phyloP scores from a whole-genome alignment of 2,888 invertebrate species.

The Malthinus seriepunctatus region DNA sequence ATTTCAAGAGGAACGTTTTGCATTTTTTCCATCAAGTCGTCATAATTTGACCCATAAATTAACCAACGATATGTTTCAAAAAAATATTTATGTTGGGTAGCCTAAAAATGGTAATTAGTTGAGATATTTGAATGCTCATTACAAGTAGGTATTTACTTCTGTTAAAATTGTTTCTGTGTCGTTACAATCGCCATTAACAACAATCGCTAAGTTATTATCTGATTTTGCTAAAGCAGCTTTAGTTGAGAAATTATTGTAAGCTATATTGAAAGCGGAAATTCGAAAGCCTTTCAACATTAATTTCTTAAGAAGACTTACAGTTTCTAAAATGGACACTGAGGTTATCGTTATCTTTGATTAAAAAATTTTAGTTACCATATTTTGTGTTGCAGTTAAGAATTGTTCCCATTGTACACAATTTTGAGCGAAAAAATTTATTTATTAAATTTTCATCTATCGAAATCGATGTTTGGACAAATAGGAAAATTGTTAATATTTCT shows the following conservation, averaged over 20 bases:
- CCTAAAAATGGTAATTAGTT: conserved; percentile 24
- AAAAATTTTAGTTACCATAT: conserved; percentile 1
- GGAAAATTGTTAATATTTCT: too few species aligned
- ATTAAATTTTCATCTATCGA: neutral
- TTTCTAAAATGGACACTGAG: conserved; percentile 6
- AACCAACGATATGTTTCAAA: conserved; percentile 53
- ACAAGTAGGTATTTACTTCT: conserved; percentile 23
- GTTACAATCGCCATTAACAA: conserved; percentile 31
- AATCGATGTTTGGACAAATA: neutral
- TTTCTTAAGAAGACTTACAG: neutral
- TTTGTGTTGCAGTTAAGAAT: conserved; percentile 10
- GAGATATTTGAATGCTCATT: too few species aligned
- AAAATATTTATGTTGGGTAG: conserved; percentile 33
- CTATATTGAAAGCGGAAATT: conserved; percentile 6
- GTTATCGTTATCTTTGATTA: neutral
- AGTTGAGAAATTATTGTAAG: neutral
- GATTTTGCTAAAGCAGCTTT: neutral
- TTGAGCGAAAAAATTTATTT: conserved; percentile 4
- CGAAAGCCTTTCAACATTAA: neutral
- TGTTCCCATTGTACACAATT: conserved; percentile 1
- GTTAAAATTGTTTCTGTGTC: conserved; percentile 14
- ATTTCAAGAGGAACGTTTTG: conserved; percentile 53
- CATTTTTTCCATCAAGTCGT: conserved; percentile 43
- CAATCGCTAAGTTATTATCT: conserved; percentile 21
- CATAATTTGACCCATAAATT: conserved; percentile 44